Evolutionary conservation across 1,140 invertebrate genomes (phyloP).

Genomic region (Drosophila virilis): DNA sequence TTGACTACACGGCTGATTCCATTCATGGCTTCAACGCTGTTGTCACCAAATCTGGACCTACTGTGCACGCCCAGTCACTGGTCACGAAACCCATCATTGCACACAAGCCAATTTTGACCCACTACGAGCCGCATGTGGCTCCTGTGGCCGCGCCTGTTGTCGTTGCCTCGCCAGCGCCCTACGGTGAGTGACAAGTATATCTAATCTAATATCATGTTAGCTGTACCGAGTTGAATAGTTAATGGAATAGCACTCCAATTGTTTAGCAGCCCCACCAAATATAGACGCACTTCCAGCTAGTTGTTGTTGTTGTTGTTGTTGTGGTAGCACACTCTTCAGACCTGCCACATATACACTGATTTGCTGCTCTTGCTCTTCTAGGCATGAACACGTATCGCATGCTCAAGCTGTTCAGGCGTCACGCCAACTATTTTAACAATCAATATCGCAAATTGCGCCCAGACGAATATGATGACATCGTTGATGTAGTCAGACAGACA

Average conservation of each 20-base stretch:
- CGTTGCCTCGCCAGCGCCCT: conserved; percentile 83
- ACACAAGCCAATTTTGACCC: conserved; percentile 72
- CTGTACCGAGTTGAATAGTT: background rate
- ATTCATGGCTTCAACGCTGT: conserved; percentile 87
- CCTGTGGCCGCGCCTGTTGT: conserved; percentile 66
- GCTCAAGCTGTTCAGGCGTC: conserved; percentile 80
- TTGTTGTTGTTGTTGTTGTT: conserved; percentile 15
- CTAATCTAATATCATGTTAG: background rate
- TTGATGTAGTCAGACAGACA: conserved; percentile 5
- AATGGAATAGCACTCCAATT: conserved; percentile 3
- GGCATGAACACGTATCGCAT: conserved; percentile 84
- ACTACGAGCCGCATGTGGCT: conserved; percentile 71
- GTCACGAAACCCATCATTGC: conserved; percentile 74
- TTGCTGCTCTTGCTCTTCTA: conserved; percentile 64
- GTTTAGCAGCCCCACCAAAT: conserved; percentile 14
- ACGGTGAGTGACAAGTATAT: conserved; percentile 75
- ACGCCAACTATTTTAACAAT: conserved; percentile 82
- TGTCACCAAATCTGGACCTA: conserved; percentile 86
- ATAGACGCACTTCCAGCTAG: conserved; percentile 41
- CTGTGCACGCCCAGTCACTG: conserved; percentile 84
- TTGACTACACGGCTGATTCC: conserved; percentile 87
- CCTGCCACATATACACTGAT: conserved; percentile 29
- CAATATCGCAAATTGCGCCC: conserved; percentile 81
- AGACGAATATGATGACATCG: conserved; percentile 63
- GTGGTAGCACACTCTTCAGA: conserved; percentile 27